Conservation (phyloP, 2,113 vertebrate species). For the Danio rerio region GRCz12tu NC_133182.1:73548001-73548500, state of each 20-base stretch:
- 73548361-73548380: conserved; percentile 42
- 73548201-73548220: conserved; percentile 64
- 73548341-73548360: conserved; percentile 62
- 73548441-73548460: conserved; percentile 59
- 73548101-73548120: conserved; percentile 81
- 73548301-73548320: conserved; percentile 22
- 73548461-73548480: conserved; percentile 56
- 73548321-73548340: conserved; percentile 46
- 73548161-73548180: conserved; percentile 75
- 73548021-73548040: conserved; percentile 83
- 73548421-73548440: conserved; percentile 40
- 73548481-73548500: conserved; percentile 60
- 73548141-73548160: conserved; percentile 71
- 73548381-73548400: conserved; percentile 9
- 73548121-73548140: conserved; percentile 79
- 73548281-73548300: conserved; percentile 52
- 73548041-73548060: conserved; percentile 73
- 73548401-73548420: conserved; percentile 17
- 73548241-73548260: conserved; percentile 60
- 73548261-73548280: conserved; percentile 73
- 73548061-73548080: conserved; percentile 81
- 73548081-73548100: conserved; percentile 76
- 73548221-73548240: conserved; percentile 70
- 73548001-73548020: conserved; percentile 77
- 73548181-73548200: conserved; percentile 76